Evolutionary conservation across 2,797 vertebrate species (phyloP).

Genomic region (Phataginus tricuspis): DNA sequence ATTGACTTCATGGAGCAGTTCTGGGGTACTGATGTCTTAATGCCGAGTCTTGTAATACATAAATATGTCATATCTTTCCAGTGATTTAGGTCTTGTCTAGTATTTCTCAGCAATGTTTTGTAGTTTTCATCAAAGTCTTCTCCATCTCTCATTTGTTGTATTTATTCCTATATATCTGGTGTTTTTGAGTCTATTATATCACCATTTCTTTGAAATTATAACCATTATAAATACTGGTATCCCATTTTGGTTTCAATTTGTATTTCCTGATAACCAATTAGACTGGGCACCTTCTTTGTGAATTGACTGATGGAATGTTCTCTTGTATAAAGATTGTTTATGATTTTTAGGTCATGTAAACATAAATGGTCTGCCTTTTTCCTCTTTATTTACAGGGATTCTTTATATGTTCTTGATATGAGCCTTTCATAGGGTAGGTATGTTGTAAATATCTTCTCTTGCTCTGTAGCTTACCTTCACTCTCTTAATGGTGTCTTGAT

Average conservation of each 20-base stretch:
- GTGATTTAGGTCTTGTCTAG: not conserved
- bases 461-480: not conserved
- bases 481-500: not conserved
- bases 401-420: not conserved
- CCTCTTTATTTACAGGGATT: not conserved
- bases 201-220: not conserved
- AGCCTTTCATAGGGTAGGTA: not conserved
- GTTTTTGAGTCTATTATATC: not conserved
- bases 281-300: not conserved
- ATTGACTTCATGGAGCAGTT: not conserved
- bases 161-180: not conserved
- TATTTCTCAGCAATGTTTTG: not conserved
- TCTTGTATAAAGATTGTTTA: not conserved
- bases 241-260: not conserved
- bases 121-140: not conserved
- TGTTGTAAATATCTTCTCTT: too few relatives aligned
- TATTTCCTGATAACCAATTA: not conserved
- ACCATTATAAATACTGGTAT: not conserved
- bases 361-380: not conserved
- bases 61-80: not conserved
- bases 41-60: not conserved
- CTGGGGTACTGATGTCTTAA: not conserved
- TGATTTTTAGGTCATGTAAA: not conserved
- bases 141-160: not conserved
- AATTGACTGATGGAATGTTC: too few relatives aligned